phyloP scores from a whole-genome alignment of 2,797 vertebrate genomes.

The Adrianichthys oophorus region DNA sequence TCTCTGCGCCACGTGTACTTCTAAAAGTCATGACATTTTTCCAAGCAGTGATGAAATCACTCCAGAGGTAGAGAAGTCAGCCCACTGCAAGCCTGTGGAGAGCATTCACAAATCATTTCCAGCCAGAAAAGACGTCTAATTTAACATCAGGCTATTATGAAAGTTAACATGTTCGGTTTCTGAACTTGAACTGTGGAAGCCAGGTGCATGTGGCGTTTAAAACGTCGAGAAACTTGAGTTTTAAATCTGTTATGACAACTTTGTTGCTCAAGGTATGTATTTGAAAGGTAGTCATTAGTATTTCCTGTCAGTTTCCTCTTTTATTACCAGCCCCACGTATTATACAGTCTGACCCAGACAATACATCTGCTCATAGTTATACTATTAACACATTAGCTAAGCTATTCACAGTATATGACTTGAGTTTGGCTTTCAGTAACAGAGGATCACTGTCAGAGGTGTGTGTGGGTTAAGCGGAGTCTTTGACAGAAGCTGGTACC shows the following conservation, averaged over 20 bases:
- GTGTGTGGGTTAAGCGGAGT: constrained; percentile 60
- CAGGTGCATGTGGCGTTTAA: constrained; percentile 24
- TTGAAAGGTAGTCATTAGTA: not conserved
- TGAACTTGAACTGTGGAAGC: constrained; percentile 29
- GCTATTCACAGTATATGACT: constrained; percentile 55
- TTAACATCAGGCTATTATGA: constrained; percentile 63
- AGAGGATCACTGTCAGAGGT: constrained; percentile 53
- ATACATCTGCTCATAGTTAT: constrained; percentile 69
- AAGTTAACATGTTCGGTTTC: constrained; percentile 49
- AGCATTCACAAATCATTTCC: constrained; percentile 62
- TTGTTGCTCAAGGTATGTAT: too few relatives aligned
- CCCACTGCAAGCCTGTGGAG: constrained; percentile 48
- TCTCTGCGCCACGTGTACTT: constrained; percentile 73
- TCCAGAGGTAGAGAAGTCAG: constrained; percentile 60
- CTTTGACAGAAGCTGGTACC: constrained; percentile 59
- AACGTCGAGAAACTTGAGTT: constrained; percentile 26
- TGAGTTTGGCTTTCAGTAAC: constrained; percentile 50
- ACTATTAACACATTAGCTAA: constrained; percentile 67
- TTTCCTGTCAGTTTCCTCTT: not conserved
- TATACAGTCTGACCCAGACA: constrained; percentile 60
- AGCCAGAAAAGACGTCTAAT: constrained; percentile 61
- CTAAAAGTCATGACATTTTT: constrained; percentile 81
- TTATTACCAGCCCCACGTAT: constrained; percentile 35
- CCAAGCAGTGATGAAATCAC: constrained; percentile 77
- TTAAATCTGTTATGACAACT: constrained; percentile 4